phyloP scores from a whole-genome alignment of 2,797 vertebrate species.

The Anomalospiza imberbis region DNA sequence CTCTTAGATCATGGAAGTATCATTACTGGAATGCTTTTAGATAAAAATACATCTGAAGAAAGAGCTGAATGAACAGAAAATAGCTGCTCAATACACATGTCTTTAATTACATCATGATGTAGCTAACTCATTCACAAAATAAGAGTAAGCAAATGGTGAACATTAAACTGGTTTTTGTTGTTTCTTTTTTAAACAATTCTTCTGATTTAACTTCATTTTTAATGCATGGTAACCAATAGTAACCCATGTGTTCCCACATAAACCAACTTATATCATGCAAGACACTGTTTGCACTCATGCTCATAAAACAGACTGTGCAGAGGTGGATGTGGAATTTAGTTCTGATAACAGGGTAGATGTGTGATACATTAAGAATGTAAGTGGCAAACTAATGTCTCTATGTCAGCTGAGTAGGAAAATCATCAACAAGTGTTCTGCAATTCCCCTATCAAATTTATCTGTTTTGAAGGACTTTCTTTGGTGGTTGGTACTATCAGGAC shows the following conservation, averaged over 20 bases:
- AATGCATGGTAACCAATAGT: conserved; percentile 53
- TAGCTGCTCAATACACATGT: neutral
- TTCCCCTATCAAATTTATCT: neutral
- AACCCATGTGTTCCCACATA: conserved; percentile 28
- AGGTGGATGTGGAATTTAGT: conserved; percentile 51
- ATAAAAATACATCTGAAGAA: neutral
- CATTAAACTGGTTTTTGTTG: neutral
- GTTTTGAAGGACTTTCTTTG: neutral
- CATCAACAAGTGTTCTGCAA: conserved; percentile 11
- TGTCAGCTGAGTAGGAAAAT: conserved; percentile 21
- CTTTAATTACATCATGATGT: neutral
- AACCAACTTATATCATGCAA: conserved; percentile 46
- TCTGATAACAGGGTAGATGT: conserved; percentile 49
- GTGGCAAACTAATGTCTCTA: conserved; percentile 14
- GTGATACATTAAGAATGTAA: conserved; percentile 31
- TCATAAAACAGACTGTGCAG: conserved; percentile 59
- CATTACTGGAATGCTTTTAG: neutral
- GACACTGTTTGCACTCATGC: conserved; percentile 39
- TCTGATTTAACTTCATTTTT: conserved; percentile 31
- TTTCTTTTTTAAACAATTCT: neutral
- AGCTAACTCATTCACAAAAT: conserved; percentile 31
- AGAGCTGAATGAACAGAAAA: conserved; percentile 28
- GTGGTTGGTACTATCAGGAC: neutral
- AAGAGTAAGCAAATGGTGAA: neutral
- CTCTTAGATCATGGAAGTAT: neutral